phyloP scores from a whole-genome alignment of 2,797 vertebrate genomes.

The Typhlichthys subterraneus region DNA sequence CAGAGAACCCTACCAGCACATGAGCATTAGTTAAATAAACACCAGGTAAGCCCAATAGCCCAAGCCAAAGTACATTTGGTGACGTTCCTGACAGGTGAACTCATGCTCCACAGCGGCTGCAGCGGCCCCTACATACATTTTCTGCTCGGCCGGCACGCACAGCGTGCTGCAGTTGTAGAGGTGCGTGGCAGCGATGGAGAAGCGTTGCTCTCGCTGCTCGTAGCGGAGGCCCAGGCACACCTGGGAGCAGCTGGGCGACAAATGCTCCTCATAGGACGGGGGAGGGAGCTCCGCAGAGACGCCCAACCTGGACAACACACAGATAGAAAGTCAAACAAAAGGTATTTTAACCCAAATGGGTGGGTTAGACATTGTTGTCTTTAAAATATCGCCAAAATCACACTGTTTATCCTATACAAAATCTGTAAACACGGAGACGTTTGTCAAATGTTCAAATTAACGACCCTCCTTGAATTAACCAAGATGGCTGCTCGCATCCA shows the following conservation, averaged over 20 bases:
- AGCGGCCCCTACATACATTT: conserved; percentile 78
- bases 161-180: conserved; percentile 85
- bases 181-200: conserved; percentile 87
- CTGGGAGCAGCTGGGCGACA: conserved; percentile 78
- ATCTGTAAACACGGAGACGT: no score
- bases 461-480: no score
- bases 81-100: no score
- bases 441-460: no score
- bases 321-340: background rate
- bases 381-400: no score
- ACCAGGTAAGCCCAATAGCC: background rate
- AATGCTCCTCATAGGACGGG: conserved; percentile 76
- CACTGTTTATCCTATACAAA: no score
- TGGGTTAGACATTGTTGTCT: no score
- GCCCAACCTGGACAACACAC: conserved; percentile 68
- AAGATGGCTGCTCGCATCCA: no score
- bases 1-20: no score
- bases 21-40: no score
- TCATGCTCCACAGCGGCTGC: background rate
- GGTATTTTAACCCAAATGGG: no score
- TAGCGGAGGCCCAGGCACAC: conserved; percentile 91
- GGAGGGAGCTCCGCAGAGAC: conserved; percentile 79
- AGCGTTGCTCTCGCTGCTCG: conserved; percentile 87
- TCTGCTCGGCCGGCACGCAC: conserved; percentile 81
- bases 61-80: no score